These are phyloP conservation scores for Papilio dardanus DNA, from an alignment of 1,140 invertebrate genomes.

Conservation along the genomic window DNA sequence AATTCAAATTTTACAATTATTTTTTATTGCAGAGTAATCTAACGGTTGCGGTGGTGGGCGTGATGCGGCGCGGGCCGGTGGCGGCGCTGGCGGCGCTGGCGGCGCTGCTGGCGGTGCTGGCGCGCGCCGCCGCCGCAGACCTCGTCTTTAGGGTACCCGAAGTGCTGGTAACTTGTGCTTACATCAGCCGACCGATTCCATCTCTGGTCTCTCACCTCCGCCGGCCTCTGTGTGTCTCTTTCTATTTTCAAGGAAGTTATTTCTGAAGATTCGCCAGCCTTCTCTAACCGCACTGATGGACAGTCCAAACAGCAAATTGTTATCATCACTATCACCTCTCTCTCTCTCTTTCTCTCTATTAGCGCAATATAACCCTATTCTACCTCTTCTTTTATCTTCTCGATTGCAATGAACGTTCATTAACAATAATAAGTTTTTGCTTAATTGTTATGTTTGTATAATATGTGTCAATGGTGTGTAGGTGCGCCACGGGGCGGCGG, in stretches of 20 bases:
- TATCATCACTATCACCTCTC: background rate
- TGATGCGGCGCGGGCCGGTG: slow-evolving; percentile 43
- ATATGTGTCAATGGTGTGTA: slow-evolving; percentile 29
- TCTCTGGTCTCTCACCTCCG: background rate
- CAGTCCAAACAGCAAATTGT: too few relatives aligned
- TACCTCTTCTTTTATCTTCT: too few relatives aligned
- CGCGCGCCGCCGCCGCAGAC: slow-evolving; percentile 48
- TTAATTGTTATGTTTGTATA: background rate
- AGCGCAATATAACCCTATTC: too few relatives aligned
- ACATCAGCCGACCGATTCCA: background rate
- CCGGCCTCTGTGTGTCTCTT: background rate
- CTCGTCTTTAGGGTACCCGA: slow-evolving; percentile 74
- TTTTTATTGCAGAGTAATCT: background rate
- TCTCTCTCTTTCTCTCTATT: background rate
- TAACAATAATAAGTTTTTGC: background rate
- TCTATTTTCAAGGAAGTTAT: too few relatives aligned
- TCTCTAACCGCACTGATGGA: too few relatives aligned
- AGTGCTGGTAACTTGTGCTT: slow-evolving; percentile 58
- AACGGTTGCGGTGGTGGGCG: slow-evolving; percentile 44
- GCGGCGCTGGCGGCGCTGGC: slow-evolving; percentile 36
- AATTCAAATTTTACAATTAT: too few relatives aligned
- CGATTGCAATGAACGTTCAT: background rate
- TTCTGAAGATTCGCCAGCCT: too few relatives aligned
- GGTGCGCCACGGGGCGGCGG: slow-evolving; percentile 65
- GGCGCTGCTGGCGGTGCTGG: slow-evolving; percentile 44